Conservation (phyloP, 2,888 invertebrate species). For the Aplocera efformata region DNA sequence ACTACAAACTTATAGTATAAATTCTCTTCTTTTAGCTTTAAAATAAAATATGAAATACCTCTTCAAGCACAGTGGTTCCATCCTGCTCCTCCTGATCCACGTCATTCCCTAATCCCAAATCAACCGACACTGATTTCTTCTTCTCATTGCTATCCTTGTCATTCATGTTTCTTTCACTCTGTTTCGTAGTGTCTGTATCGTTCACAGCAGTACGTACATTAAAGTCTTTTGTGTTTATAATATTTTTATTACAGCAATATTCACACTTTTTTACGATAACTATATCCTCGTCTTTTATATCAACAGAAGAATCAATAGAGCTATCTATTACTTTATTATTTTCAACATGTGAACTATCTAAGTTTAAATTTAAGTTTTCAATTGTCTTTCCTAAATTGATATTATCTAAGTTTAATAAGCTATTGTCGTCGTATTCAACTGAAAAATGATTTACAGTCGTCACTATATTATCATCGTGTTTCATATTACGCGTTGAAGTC, state of each 20-base stretch:
- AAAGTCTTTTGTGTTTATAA: constrained; percentile 32
- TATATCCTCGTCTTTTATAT: constrained; percentile 7
- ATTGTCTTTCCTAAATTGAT: too few species aligned
- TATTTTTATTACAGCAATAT: constrained; percentile 45
- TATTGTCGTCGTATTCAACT: constrained; percentile 47
- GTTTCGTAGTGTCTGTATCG: constrained; percentile 30
- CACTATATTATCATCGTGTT: constrained; percentile 46
- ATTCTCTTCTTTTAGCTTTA: too few species aligned
- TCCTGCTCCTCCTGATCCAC: constrained; percentile 45
- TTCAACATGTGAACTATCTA: constrained; percentile 11
- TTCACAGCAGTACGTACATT: constrained; percentile 48
- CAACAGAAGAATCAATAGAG: background rate
- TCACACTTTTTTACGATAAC: constrained; percentile 40
- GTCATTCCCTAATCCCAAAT: constrained; percentile 38
- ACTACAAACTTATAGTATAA: too few species aligned
- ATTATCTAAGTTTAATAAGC: too few species aligned
- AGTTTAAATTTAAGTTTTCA: constrained; percentile 1
- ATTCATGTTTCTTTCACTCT: constrained; percentile 27
- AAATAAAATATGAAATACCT: constrained; percentile 42
- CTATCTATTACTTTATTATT: background rate
- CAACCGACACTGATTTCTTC: constrained; percentile 38
- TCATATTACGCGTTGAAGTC: constrained; percentile 48
- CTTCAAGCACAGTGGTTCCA: constrained; percentile 36
- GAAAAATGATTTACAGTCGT: constrained; percentile 62
- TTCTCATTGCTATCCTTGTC: constrained; percentile 20